Evolutionary conservation across 2,113 vertebrate genomes (phyloP).

Genomic region (Osmerus eperlanus): DNA sequence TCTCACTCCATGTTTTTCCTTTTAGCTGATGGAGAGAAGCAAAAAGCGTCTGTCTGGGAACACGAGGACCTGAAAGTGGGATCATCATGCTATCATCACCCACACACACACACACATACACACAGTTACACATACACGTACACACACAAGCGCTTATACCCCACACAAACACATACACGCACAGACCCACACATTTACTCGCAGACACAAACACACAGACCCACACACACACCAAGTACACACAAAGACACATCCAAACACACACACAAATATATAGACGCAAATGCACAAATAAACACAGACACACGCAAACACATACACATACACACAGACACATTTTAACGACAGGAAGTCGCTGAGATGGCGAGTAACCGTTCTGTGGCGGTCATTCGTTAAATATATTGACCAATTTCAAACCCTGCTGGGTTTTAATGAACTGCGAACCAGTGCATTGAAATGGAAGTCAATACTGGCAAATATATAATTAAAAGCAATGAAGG

Average conservation of each 20-base stretch:
- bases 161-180: neutral
- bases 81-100: neutral
- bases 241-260: too few species aligned
- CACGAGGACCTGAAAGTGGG: neutral
- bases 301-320: neutral
- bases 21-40: conserved; percentile 15
- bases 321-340: conserved; percentile 1
- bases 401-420: conserved; percentile 69
- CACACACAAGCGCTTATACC: too few species aligned
- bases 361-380: conserved; percentile 39
- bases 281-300: neutral
- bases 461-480: conserved; percentile 70
- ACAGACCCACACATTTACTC: neutral
- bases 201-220: neutral
- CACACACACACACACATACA: neutral
- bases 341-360: conserved; percentile 45
- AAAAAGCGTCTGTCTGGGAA: neutral
- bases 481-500: conserved; percentile 65
- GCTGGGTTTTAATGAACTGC: conserved; percentile 72
- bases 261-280: too few species aligned
- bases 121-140: neutral
- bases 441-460: conserved; percentile 57
- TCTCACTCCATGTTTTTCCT: conserved; percentile 20
- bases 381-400: conserved; percentile 64
- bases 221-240: neutral